Base-by-base conservation (phyloP, 2,113 vertebrate genomes). In the Andinoacara biseriatus region DNA sequence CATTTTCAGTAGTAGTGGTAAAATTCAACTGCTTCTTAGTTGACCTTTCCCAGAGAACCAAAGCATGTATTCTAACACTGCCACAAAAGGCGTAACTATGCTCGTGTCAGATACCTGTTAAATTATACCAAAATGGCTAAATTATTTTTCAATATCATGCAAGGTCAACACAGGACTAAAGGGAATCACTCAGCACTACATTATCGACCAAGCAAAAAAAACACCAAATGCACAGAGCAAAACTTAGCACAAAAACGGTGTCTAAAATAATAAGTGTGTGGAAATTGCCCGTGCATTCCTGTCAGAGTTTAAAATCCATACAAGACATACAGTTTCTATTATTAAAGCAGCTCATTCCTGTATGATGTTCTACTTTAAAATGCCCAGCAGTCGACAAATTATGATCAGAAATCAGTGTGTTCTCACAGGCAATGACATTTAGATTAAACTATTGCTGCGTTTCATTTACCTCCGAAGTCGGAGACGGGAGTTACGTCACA, bases 111-210 rank as follows among this genome's bases (percentile, higher is more conserved):
- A 80, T 6, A 24, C 17, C 4, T 5, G 10, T 58, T 5, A 52
- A 26, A 74, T 40, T 14, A 72, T 26, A 58, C 22, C 18, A 58
- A 54, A 74, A 67, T 18, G 5, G 8, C 33, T 31, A 26, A 72
- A 81, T 75, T 49, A 31, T 17, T 17, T 76, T 79, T 78, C 11
- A 78, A 9, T 65, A 59, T 74, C 76, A 86, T 86, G 80, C 72
- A 81, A 58, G 63, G 60, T 58, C 35, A 83, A 81, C 33, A 22
- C 43, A 57, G 46, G 33, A 58, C 76, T 61, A 20, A 59, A 63
- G 14, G 76, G 52, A 74, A 33, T 78, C 38, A 85, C 58, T 38
- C 38, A 52, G 43, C 18, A 49, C 11, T 31, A 52, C 40, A 61
- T 49, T 78, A 57, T 22, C 52, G 20, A 17, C 31, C 29, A 52